These are phyloP conservation scores for Oscarella lobularis DNA, from an alignment of 37 sponge, comb jelly and placozoan genomes.

Conservation along the genomic window DNA sequence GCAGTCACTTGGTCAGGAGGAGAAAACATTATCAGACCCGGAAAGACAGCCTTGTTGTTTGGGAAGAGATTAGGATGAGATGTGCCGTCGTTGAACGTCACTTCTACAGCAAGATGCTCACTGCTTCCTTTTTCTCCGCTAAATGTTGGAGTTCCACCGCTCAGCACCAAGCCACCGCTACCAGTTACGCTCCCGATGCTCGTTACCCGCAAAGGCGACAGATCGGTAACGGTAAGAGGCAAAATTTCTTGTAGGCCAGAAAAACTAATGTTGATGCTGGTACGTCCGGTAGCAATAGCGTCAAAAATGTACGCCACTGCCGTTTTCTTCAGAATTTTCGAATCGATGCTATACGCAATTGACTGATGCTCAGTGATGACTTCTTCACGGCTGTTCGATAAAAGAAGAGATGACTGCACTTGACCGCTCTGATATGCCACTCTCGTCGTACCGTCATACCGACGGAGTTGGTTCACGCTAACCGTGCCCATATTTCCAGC, in stretches of 20 bases:
- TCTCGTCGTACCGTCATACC: not conserved
- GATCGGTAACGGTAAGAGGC: not conserved
- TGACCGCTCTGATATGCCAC: not conserved
- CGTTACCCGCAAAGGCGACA: not conserved
- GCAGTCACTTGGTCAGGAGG: not conserved
- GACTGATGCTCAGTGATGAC: not conserved
- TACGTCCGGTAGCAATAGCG: not conserved
- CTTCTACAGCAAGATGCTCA: not conserved
- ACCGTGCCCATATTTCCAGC: not conserved
- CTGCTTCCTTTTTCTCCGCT: not conserved
- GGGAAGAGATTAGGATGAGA: not conserved
- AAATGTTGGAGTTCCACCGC: not conserved
- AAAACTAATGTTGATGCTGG: not conserved
- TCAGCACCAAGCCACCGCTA: not conserved
- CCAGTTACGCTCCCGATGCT: not conserved
- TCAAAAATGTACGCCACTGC: not conserved
- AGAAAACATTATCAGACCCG: not conserved
- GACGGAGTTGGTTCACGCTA: not conserved
- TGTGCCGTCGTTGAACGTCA: not conserved
- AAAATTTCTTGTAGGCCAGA: no score
- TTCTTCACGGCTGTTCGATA: not conserved
- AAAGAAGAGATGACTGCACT: not conserved
- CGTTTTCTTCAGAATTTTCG: not conserved
- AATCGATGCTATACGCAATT: not conserved
- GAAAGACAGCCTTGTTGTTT: not conserved